These are phyloP conservation scores for Cheumatopsyche charites DNA, from an alignment of 1,140 invertebrate species.

Conservation along the genomic window DNA sequence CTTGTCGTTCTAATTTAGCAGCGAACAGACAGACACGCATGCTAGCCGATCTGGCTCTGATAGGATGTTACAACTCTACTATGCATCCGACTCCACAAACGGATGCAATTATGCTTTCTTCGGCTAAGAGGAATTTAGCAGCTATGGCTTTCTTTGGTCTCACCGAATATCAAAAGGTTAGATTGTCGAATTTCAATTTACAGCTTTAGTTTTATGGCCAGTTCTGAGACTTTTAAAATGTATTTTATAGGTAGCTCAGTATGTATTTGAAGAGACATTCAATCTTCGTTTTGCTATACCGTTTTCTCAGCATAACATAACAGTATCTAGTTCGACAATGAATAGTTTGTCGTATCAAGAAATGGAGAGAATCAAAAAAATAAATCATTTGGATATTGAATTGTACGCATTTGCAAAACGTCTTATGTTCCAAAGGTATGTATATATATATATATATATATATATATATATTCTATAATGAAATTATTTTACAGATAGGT, in stretches of 20 bases:
- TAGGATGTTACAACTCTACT: conserved; percentile 93
- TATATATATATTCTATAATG: background rate
- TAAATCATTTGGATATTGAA: conserved; percentile 91
- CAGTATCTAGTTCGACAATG: conserved; percentile 78
- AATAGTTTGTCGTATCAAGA: conserved; percentile 74
- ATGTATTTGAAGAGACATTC: conserved; percentile 98
- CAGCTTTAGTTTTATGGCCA: too few species aligned
- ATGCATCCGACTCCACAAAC: conserved; percentile 83
- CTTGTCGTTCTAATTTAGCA: conserved; percentile 91
- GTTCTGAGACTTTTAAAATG: too few species aligned
- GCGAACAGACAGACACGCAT: conserved; percentile 97
- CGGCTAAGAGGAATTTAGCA: conserved; percentile 93
- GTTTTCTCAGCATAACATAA: conserved; percentile 90
- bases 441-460: conserved; percentile 18
- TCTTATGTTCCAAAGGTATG: conserved; percentile 77
- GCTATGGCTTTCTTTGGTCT: conserved; percentile 97
- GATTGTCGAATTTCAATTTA: conserved; percentile 28
- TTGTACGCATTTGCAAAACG: conserved; percentile 93
- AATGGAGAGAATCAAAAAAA: conserved; percentile 73
- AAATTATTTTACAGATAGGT: background rate
- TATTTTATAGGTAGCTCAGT: conserved; percentile 79
- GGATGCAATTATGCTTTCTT: conserved; percentile 90
- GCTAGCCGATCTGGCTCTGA: conserved; percentile 91
- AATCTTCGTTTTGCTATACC: conserved; percentile 86
- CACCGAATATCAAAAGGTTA: conserved; percentile 90